Evolutionary conservation across 2,888 invertebrate genomes (phyloP), one percentile per base, ranked within the genome.

Genomic region (Drosophila seclusa): DNA sequence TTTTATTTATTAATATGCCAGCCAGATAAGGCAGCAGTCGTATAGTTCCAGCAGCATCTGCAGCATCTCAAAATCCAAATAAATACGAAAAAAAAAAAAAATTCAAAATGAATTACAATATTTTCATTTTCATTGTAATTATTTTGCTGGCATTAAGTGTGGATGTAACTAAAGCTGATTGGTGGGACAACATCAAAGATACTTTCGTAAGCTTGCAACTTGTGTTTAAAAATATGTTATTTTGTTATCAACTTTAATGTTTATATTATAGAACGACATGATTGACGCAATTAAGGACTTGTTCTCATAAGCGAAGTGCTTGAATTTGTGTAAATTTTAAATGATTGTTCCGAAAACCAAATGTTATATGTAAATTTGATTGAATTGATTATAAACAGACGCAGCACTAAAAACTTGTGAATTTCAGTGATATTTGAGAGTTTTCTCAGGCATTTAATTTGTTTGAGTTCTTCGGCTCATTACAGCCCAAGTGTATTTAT

Each of bases 141-240:
- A 55, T 78, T 29, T 32, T 78, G 38, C 18, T 55, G 65, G 76
- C 78, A 11, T 54, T 80, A 13, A 68, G 49, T 55, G 73, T 71
- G 38, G 66, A 65, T 10, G 60, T 61, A 11, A 48, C 80, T 0
- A 34, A 80, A 4, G 78, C 61, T 0, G 45, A 80, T 54, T 63
- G 59, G 36, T 78, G 76, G 78, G 73, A 78, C 48, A 54, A 27
- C 34, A 64, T 78, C 13, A 76, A 76, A 54, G 68, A 73, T 53
- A 53, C 68, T 18, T 52, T 80, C 66, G 78, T 78, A 67, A 80
- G 78, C 73, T 11, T 0, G 2, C 16, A n/a, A 21, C 4, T 29
- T 21, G 40, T 31, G 8, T 10, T 36, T 13, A 0, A 16, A 31
- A 10, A 27, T 11, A 21, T 24, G 5, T 18, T 38, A 38, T 18